Evolutionary conservation across 2,888 invertebrate genomes (phyloP).

Genomic region (Drosophila mulleri): DNA sequence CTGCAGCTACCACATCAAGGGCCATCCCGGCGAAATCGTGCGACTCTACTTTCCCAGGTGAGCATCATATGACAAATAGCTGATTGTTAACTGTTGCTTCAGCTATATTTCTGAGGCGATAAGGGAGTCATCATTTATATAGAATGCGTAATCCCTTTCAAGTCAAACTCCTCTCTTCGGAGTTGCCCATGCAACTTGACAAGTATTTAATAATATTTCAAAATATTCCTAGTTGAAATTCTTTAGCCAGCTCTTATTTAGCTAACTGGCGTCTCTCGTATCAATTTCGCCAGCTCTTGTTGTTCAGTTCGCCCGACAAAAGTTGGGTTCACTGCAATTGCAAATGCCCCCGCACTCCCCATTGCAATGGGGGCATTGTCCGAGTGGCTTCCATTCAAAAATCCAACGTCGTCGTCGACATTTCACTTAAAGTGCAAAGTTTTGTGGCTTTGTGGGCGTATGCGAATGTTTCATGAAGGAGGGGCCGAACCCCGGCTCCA

Average conservation of each 20-base stretch:
- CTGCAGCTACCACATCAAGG: constrained; percentile 95
- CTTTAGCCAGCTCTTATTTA: background rate
- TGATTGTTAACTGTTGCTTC: background rate
- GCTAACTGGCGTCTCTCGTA: background rate
- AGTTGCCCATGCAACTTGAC: too few relatives aligned
- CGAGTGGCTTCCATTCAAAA: constrained; percentile 39
- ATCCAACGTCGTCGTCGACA: constrained; percentile 48
- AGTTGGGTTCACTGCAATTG: constrained; percentile 31
- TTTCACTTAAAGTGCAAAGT: constrained; percentile 66
- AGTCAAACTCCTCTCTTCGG: too few relatives aligned
- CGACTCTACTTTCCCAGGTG: constrained; percentile 95
- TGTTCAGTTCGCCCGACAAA: constrained; percentile 16
- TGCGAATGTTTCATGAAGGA: constrained; percentile 27
- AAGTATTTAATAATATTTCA: background rate
- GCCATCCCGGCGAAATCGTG: constrained; percentile 93
- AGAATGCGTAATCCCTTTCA: too few relatives aligned
- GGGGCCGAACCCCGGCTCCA: background rate
- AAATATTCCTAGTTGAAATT: background rate
- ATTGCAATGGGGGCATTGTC: constrained; percentile 37
- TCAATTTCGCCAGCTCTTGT: background rate
- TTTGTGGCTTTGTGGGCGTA: constrained; percentile 59
- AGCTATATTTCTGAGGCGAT: too few relatives aligned
- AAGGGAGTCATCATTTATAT: too few relatives aligned
- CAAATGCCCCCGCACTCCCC: constrained; percentile 13
- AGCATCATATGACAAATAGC: constrained; percentile 32